Percentiles rank a stretch among this genome's conserved stretches.
These are phyloP conservation scores for Siniperca obscura DNA, from an alignment of 2,797 vertebrate genomes.

Conservation along the genomic window DNA sequence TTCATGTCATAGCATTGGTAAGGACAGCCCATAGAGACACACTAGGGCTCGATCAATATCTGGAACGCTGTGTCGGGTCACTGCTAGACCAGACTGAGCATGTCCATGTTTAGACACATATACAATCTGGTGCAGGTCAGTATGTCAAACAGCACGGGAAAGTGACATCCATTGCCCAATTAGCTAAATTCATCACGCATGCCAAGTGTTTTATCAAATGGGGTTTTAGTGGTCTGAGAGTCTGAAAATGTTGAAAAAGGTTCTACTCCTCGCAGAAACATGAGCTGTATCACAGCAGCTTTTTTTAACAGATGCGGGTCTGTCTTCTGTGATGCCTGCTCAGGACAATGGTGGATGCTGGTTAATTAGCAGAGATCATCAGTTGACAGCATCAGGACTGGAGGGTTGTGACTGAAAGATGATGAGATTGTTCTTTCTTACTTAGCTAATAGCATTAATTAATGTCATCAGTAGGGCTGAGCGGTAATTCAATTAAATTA, in stretches of 20 bases:
- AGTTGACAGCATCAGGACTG: no score
- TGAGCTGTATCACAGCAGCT: neutral
- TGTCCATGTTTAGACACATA: neutral
- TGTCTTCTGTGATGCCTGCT: neutral
- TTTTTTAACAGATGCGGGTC: neutral
- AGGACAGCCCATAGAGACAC: constrained; percentile 43
- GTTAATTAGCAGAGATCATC: neutral
- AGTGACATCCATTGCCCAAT: neutral
- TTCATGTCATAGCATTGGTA: constrained; percentile 76
- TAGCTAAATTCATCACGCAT: neutral
- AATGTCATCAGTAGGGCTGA: neutral
- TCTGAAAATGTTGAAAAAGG: neutral
- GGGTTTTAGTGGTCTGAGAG: neutral
- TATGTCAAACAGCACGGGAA: neutral
- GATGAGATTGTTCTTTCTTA: neutral
- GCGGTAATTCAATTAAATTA: neutral
- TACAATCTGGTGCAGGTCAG: neutral
- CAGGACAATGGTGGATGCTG: neutral
- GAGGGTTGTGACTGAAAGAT: neutral
- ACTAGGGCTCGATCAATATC: constrained; percentile 44
- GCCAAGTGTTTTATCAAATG: neutral
- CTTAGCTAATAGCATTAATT: neutral
- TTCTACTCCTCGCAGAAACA: neutral
- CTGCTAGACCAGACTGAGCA: neutral
- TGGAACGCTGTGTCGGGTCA: constrained; percentile 7